Evolutionary conservation across 2,113 vertebrate species (phyloP).

Genomic region (Pterocles orientalis): DNA sequence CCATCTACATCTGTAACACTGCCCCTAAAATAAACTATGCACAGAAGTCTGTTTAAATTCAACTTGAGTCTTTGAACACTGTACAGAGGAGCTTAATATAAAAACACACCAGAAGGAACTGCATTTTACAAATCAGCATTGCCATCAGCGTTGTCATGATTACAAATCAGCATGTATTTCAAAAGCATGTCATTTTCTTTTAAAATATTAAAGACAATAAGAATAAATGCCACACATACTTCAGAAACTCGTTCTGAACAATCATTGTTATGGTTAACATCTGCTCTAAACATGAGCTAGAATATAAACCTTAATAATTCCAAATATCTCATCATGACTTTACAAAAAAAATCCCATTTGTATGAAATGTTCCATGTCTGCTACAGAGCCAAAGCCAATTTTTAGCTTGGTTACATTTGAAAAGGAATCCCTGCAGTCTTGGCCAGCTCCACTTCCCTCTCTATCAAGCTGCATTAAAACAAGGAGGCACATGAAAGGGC

Average conservation of each 20-base stretch:
- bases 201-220: background rate
- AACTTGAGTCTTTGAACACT: background rate
- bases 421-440: slow-evolving; percentile 15
- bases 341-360: background rate
- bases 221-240: background rate
- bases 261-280: background rate
- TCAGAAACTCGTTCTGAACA: background rate
- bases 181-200: background rate
- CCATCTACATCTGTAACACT: background rate
- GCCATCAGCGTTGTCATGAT: background rate
- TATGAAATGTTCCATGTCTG: background rate
- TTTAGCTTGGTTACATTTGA: slow-evolving; percentile 59
- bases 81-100: background rate
- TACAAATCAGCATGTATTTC: background rate
- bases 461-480: slow-evolving; percentile 35
- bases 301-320: background rate
- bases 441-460: background rate
- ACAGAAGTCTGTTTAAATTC: background rate
- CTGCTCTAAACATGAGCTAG: background rate
- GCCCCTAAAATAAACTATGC: background rate
- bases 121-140: background rate
- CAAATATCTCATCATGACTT: background rate
- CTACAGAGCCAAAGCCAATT: slow-evolving; percentile 40
- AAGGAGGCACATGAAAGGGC: background rate
- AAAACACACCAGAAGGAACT: background rate